phyloP scores from a whole-genome alignment of 2,113 vertebrate species.

The Odocoileus hemionus region DNA sequence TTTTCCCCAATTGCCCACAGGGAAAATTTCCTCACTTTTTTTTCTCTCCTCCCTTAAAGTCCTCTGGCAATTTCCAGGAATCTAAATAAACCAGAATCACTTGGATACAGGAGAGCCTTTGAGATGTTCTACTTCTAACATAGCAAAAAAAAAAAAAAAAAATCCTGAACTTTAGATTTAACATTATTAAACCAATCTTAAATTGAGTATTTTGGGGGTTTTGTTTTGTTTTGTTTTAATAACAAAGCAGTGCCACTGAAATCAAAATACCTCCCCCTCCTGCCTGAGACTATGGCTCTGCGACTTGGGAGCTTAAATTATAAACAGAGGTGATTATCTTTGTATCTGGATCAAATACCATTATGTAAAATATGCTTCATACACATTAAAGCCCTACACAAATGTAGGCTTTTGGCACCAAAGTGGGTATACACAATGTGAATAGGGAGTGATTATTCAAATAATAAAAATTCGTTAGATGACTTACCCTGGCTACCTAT shows the following conservation, averaged over 20 bases:
- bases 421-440: background rate
- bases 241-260: slow-evolving; percentile 7
- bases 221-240: background rate
- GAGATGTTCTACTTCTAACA: slow-evolving; percentile 36
- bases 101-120: slow-evolving; percentile 56
- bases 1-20: slow-evolving; percentile 77
- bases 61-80: slow-evolving; percentile 76
- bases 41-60: slow-evolving; percentile 59
- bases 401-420: background rate
- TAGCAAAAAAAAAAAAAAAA: slow-evolving; percentile 25
- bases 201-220: background rate
- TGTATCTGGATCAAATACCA: background rate
- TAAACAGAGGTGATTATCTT: background rate
- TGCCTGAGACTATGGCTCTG: background rate
- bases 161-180: slow-evolving; percentile 45
- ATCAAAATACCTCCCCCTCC: slow-evolving; percentile 3
- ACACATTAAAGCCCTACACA: background rate
- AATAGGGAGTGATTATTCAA: background rate
- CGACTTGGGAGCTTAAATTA: background rate
- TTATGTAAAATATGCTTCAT: background rate
- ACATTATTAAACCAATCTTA: background rate
- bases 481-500: background rate
- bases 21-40: slow-evolving; percentile 80
- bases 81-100: slow-evolving; percentile 65
- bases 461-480: background rate